These are phyloP conservation scores for Acronicta psi DNA, from an alignment of 2,888 invertebrate species.

Conservation along the genomic window DNA sequence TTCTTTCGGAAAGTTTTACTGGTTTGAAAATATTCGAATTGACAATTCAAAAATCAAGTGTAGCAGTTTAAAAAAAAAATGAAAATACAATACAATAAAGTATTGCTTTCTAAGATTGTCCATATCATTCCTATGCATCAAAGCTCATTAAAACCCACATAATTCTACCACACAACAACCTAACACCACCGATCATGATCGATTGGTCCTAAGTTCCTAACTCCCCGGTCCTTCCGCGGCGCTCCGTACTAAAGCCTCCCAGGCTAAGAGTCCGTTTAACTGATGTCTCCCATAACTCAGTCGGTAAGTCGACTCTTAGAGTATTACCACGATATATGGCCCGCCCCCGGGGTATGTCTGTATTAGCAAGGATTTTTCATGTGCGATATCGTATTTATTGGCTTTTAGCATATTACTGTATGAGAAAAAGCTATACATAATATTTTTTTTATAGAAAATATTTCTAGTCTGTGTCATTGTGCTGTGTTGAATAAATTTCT, in stretches of 20 bases:
- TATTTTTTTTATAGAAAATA: too few species aligned
- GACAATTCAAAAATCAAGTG: too few species aligned
- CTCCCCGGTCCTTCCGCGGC: conserved; percentile 28
- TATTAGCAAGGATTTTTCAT: conserved; percentile 44
- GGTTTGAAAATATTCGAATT: too few species aligned
- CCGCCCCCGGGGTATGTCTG: conserved; percentile 46
- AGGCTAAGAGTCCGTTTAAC: conserved; percentile 50
- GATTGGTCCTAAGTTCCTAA: conserved; percentile 20
- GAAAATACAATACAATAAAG: background rate
- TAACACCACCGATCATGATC: conserved; percentile 36
- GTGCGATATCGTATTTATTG: conserved; percentile 40
- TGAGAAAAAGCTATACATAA: too few species aligned
- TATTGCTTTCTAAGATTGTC: background rate
- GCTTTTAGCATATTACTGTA: background rate
- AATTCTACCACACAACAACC: conserved; percentile 22
- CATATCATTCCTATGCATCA: background rate
- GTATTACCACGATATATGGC: conserved; percentile 48
- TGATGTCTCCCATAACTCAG: conserved; percentile 52
- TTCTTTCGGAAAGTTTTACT: too few species aligned
- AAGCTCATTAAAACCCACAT: conserved; percentile 4
- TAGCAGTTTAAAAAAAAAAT: too few species aligned
- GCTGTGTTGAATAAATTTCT: too few species aligned
- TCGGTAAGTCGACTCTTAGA: conserved; percentile 48
- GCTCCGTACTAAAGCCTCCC: conserved; percentile 39
- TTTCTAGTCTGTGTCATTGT: too few species aligned